These are phyloP conservation scores for Paratilapia polleni DNA, from an alignment of 2,113 vertebrate genomes.

Conservation along the genomic window DNA sequence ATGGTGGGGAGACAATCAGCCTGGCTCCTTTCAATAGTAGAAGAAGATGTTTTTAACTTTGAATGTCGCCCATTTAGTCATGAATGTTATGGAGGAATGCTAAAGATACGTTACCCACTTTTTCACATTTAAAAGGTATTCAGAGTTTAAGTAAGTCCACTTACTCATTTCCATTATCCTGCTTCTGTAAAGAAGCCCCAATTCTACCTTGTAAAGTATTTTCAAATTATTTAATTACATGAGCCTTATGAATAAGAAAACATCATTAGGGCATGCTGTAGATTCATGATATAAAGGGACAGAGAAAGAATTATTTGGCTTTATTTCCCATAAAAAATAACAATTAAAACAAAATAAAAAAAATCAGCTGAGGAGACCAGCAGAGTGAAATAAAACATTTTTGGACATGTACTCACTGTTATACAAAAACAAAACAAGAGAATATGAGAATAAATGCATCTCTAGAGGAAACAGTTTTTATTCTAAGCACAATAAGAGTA, in stretches of 20 bases:
- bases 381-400: background rate
- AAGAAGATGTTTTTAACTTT: background rate
- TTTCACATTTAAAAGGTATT: background rate
- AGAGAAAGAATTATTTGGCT: background rate
- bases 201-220: background rate
- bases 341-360: too few species aligned
- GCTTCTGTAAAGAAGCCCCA: background rate
- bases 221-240: background rate
- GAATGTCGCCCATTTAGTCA: background rate
- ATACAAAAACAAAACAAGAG: background rate
- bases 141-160: background rate
- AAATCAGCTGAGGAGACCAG: background rate
- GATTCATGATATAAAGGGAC: background rate
- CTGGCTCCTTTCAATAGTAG: background rate
- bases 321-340: background rate
- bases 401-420: background rate
- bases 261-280: background rate
- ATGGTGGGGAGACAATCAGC: background rate
- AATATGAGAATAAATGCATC: conserved; percentile 23
- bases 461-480: background rate
- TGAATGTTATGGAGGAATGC: background rate
- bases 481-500: conserved; percentile 22
- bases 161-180: background rate
- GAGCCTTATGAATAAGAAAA: background rate
- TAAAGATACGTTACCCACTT: background rate